Evolutionary conservation across 2,113 vertebrate genomes (phyloP).

Genomic region (Balaeniceps rex): DNA sequence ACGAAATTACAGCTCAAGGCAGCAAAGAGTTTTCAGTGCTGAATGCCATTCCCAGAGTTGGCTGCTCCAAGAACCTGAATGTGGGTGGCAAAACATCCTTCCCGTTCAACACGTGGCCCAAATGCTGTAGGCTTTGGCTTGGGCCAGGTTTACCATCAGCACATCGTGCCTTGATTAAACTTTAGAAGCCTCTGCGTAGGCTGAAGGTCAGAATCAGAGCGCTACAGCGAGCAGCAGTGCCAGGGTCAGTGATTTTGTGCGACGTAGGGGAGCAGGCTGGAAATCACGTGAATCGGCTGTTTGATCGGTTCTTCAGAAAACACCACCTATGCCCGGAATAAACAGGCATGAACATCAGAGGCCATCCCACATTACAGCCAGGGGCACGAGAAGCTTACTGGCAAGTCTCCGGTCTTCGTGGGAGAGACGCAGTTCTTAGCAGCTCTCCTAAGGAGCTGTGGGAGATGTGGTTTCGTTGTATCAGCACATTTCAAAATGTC

Average conservation of each 20-base stretch:
- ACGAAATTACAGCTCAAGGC: neutral
- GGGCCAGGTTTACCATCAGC: neutral
- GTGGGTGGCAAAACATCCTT: neutral
- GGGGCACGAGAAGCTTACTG: neutral
- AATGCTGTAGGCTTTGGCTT: neutral
- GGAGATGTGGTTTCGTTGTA: neutral
- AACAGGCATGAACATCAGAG: neutral
- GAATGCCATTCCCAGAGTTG: neutral
- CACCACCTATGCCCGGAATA: neutral
- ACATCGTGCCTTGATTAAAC: neutral
- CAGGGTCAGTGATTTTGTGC: neutral
- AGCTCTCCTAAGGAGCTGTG: neutral
- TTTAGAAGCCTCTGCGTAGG: neutral
- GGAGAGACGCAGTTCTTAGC: neutral
- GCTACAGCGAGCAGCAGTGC: neutral
- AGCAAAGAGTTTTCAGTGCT: neutral
- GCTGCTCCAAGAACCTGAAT: neutral
- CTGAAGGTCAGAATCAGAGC: neutral
- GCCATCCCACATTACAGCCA: neutral
- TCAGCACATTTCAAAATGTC: constrained; percentile 34
- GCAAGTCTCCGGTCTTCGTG: neutral
- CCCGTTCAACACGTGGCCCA: neutral
- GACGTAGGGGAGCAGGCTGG: neutral
- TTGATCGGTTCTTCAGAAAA: neutral
- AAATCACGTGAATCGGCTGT: neutral